Evolutionary conservation across 1,140 invertebrate genomes (phyloP).

Genomic region (Pygmarrhopalites habei): DNA sequence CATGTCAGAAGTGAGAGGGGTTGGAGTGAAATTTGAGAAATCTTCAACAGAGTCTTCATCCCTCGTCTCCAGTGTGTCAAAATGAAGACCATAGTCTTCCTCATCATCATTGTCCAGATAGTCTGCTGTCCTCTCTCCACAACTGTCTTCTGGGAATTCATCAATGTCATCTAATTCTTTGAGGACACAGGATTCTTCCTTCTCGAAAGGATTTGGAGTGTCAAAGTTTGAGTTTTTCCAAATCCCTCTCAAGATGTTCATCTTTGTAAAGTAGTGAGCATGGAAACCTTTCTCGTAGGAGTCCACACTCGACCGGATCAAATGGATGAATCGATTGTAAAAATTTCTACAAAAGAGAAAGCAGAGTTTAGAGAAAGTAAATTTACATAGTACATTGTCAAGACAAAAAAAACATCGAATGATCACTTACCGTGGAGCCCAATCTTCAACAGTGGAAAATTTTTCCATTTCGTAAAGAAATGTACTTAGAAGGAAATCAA

Average conservation of each 20-base stretch:
- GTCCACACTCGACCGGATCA: slow-evolving; percentile 25
- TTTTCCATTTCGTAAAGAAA: slow-evolving; percentile 35
- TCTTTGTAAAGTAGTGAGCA: slow-evolving; percentile 35
- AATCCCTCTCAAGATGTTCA: slow-evolving; percentile 29
- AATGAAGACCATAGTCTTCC: slow-evolving; percentile 30
- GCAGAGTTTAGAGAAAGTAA: too few species aligned
- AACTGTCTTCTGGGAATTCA: slow-evolving; percentile 17
- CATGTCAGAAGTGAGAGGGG: slow-evolving; percentile 16
- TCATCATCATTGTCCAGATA: slow-evolving; percentile 24
- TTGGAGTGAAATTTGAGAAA: neutral
- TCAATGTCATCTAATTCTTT: slow-evolving; percentile 22
- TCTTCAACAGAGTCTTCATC: slow-evolving; percentile 2
- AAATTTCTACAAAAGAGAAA: too few species aligned
- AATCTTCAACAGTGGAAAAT: slow-evolving; percentile 29
- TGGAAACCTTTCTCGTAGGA: slow-evolving; percentile 35
- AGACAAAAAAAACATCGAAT: too few species aligned
- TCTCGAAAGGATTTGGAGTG: neutral
- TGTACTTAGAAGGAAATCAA: slow-evolving; percentile 24
- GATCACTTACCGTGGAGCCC: slow-evolving; percentile 26
- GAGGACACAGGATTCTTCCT: slow-evolving; percentile 13
- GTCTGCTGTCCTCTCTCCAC: slow-evolving; percentile 3
- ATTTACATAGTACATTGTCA: too few species aligned
- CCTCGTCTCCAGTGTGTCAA: slow-evolving; percentile 19
- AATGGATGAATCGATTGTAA: slow-evolving; percentile 16
- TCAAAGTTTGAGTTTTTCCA: slow-evolving; percentile 7